phyloP scores from a whole-genome alignment of 2,113 vertebrate genomes.

The Ia io region DNA sequence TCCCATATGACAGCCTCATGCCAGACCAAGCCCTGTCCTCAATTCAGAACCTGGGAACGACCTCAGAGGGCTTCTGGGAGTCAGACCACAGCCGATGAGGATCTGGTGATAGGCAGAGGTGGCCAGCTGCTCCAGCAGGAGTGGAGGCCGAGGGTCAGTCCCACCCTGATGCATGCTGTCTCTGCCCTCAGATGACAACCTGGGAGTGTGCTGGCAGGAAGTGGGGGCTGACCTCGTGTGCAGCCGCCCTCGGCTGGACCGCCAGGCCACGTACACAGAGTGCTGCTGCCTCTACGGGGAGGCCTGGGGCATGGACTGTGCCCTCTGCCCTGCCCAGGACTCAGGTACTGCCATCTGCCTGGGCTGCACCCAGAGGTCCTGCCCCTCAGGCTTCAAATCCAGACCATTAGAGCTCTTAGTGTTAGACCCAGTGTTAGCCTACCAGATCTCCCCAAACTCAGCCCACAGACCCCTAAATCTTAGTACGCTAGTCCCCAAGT shows the following conservation, averaged over 20 bases:
- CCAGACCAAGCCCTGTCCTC: not conserved
- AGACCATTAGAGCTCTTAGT: not conserved
- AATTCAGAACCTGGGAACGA: not conserved
- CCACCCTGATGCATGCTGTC: not conserved
- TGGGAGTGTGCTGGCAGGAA: slow-evolving; percentile 92
- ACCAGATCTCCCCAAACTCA: not conserved
- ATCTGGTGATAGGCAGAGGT: not conserved
- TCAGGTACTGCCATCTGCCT: slow-evolving; percentile 79
- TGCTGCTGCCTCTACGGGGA: slow-evolving; percentile 92
- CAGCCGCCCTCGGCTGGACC: slow-evolving; percentile 85
- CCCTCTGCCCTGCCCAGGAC: slow-evolving; percentile 87
- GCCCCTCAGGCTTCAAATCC: not conserved
- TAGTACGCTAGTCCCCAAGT: not conserved
- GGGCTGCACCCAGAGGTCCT: not conserved
- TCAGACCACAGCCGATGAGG: not conserved
- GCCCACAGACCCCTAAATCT: not conserved
- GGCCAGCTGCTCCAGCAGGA: not conserved
- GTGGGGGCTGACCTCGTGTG: slow-evolving; percentile 88
- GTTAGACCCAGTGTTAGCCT: not conserved
- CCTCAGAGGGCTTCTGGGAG: not conserved
- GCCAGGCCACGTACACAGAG: slow-evolving; percentile 88
- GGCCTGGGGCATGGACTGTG: slow-evolving; percentile 92
- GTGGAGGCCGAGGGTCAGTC: not conserved
- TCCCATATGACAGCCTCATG: not conserved
- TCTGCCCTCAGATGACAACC: slow-evolving; percentile 83